Percentiles rank a stretch among this genome's conserved stretches.
These are phyloP conservation scores for Capitulum mitella DNA, from an alignment of 2,888 invertebrate species.

Conservation along the genomic window DNA sequence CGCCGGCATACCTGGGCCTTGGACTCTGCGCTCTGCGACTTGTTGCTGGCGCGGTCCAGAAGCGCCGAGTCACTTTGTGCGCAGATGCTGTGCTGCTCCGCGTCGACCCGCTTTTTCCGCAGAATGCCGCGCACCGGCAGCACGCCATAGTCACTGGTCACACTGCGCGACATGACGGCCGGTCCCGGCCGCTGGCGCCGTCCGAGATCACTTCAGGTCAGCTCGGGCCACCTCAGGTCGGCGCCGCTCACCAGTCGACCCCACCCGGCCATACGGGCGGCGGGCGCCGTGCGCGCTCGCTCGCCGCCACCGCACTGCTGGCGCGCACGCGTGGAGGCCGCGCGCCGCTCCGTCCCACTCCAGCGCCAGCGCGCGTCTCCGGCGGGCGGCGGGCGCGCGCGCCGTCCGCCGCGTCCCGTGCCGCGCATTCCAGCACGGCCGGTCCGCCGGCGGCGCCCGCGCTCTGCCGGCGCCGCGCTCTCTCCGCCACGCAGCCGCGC, in stretches of 20 bases:
- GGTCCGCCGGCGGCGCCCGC: not conserved
- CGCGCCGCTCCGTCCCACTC: not conserved
- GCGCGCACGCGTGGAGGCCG: not conserved
- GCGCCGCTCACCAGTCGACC: too few species aligned
- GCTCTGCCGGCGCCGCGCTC: not conserved
- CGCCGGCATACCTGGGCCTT: not conserved
- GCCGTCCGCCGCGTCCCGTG: not conserved
- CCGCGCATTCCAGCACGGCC: constrained; percentile 3
- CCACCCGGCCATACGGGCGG: not conserved
- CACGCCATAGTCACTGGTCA: constrained; percentile 5
- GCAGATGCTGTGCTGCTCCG: not conserved
- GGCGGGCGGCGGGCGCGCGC: not conserved
- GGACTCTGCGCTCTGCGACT: not conserved
- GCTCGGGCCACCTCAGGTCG: too few species aligned
- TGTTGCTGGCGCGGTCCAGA: not conserved
- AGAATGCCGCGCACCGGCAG: not conserved
- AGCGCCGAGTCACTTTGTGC: constrained; percentile 5
- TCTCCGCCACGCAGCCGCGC: not conserved
- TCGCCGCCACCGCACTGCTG: not conserved
- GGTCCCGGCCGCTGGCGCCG: too few species aligned
- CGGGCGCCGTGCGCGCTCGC: not conserved
- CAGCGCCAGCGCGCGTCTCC: not conserved
- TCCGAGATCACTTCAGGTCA: too few species aligned
- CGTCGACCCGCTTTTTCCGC: not conserved
- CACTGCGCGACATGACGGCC: constrained; percentile 4